These are phyloP conservation scores for Coregonus suidteri DNA, from an alignment of 2,797 vertebrate genomes.

Conservation along the genomic window DNA sequence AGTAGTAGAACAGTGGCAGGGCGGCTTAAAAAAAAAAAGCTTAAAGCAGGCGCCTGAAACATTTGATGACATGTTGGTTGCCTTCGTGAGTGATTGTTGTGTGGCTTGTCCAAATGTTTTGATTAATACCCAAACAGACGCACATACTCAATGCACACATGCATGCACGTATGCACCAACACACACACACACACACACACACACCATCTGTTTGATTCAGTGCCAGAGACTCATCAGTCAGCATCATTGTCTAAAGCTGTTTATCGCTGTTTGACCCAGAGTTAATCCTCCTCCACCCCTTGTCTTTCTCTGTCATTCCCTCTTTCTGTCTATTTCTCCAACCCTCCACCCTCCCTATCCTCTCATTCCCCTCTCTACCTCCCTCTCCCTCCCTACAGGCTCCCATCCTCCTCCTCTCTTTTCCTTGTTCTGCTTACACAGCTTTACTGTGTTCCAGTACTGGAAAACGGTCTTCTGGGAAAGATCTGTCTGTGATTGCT, in stretches of 20 bases:
- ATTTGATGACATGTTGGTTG: too few species aligned
- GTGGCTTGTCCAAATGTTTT: neutral
- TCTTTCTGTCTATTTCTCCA: neutral
- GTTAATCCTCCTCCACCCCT: neutral
- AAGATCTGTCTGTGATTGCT: too few species aligned
- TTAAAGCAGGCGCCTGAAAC: too few species aligned
- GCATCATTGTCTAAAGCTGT: neutral
- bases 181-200: neutral
- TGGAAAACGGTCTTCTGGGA: too few species aligned
- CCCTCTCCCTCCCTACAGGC: too few species aligned
- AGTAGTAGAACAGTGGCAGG: too few species aligned
- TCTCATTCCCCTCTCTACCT: neutral
- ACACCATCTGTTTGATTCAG: too few species aligned
- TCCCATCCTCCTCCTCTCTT: neutral
- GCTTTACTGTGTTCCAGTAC: too few species aligned
- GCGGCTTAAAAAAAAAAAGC: too few species aligned
- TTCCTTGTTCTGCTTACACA: neutral
- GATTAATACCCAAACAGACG: neutral
- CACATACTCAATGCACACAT: neutral
- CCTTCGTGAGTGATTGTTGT: too few species aligned
- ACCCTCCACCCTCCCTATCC: too few species aligned
- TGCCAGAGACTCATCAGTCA: neutral
- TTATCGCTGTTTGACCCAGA: neutral
- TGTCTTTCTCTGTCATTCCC: too few species aligned
- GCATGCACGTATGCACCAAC: neutral